A percentile compares a stretch with the other conserved stretches of the same genome.
phyloP scores from a whole-genome alignment of 2,113 vertebrate species.

The Equus quagga region DNA sequence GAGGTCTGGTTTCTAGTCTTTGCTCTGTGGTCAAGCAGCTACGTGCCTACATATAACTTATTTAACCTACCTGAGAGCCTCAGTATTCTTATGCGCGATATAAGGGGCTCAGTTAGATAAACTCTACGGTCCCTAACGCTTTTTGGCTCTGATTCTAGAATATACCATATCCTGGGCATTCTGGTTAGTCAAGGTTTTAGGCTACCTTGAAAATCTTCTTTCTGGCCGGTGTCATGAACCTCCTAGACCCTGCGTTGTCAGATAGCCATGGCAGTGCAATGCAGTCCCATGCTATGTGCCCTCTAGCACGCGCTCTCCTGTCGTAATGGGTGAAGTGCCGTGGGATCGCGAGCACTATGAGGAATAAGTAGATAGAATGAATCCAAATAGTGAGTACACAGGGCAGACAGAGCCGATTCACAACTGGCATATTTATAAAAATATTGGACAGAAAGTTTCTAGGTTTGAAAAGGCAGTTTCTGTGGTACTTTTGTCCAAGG shows the following conservation, averaged over 20 bases:
- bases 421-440: conserved; percentile 18
- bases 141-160: conserved; percentile 26
- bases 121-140: neutral
- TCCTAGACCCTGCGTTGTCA: neutral
- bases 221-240: neutral
- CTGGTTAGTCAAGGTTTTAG: neutral
- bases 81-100: neutral
- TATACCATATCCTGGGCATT: neutral
- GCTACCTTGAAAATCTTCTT: neutral
- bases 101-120: neutral
- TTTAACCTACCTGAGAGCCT: neutral
- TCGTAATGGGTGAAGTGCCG: neutral
- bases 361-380: neutral
- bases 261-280: neutral
- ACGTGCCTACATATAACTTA: neutral
- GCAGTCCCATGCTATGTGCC: accelerated
- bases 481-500: conserved; percentile 50
- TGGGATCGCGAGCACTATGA: neutral
- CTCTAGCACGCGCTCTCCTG: neutral
- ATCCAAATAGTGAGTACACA: neutral
- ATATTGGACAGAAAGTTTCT: conserved; percentile 59
- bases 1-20: neutral
- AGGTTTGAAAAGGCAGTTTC: conserved; percentile 62
- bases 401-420: neutral
- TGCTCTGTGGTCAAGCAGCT: neutral